phyloP scores from a whole-genome alignment of 2,113 vertebrate genomes.

The Sporophila hypoxantha region DNA sequence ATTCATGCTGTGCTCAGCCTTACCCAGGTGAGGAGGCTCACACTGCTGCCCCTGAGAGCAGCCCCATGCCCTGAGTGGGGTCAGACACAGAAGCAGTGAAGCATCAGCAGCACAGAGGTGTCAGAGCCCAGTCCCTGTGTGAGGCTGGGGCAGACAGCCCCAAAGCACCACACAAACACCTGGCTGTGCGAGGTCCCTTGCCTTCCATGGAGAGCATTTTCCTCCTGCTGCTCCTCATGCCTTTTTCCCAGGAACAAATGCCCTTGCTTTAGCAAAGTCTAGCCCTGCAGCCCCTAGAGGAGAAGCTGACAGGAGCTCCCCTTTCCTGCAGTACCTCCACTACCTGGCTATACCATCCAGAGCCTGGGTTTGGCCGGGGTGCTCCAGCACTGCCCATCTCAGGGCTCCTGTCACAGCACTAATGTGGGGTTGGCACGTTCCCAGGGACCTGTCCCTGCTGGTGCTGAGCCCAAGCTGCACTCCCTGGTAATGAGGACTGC shows the following conservation, averaged over 20 bases:
- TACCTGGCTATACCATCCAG: background rate
- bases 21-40: background rate
- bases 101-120: background rate
- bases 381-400: background rate
- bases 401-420: background rate
- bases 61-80: background rate
- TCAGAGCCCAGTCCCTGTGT: background rate
- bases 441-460: background rate
- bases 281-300: background rate
- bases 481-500: background rate
- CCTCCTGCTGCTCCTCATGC: background rate
- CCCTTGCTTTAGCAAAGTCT: background rate
- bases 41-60: fast-evolving
- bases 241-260: background rate
- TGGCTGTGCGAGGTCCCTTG: background rate
- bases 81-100: fast-evolving
- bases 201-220: background rate
- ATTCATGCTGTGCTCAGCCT: fast-evolving
- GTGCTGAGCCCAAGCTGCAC: background rate
- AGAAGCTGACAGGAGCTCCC: background rate
- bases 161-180: background rate
- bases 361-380: fast-evolving
- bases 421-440: background rate
- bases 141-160: background rate
- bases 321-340: background rate